Percentiles rank a stretch among this genome's conserved stretches.
phyloP scores from a whole-genome alignment of 2,113 vertebrate genomes.

The Collichthys lucidus region DNA sequence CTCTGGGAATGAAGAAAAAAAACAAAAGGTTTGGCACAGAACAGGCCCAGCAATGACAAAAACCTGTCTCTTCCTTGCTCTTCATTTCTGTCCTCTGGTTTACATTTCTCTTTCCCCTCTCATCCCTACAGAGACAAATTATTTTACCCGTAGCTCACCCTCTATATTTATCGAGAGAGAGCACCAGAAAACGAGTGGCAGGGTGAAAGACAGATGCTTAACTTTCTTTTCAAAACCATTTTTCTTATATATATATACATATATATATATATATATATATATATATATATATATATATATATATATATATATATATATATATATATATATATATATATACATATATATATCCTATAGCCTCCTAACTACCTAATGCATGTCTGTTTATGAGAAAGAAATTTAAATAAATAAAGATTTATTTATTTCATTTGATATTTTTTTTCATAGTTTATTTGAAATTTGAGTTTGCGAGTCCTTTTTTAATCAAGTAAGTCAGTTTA shows the following conservation, averaged over 20 bases:
- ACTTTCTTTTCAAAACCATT: slow-evolving; percentile 41
- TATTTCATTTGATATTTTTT: too few species aligned
- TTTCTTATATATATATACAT: too few species aligned
- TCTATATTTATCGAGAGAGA: slow-evolving; percentile 68
- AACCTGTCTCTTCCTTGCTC: slow-evolving; percentile 11
- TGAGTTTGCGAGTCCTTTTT: too few species aligned
- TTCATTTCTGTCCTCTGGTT: slow-evolving; percentile 45
- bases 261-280: background rate
- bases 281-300: background rate
- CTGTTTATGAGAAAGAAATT: too few species aligned
- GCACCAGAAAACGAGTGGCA: slow-evolving; percentile 21
- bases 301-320: background rate
- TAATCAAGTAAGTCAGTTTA: too few species aligned
- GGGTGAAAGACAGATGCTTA: slow-evolving; percentile 19
- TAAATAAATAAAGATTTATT: too few species aligned
- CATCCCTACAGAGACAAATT: slow-evolving; percentile 80
- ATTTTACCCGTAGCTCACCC: slow-evolving; percentile 64
- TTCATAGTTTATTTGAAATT: too few species aligned
- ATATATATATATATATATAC: background rate
- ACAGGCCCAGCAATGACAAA: slow-evolving; percentile 21
- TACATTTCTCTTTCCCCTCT: slow-evolving; percentile 32
- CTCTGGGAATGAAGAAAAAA: slow-evolving; percentile 32
- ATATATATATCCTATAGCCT: slow-evolving; percentile 1
- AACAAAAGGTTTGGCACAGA: slow-evolving; percentile 44
- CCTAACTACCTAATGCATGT: too few species aligned